Percentiles rank a stretch among this genome's conserved stretches.
Evolutionary conservation across 1,140 invertebrate species (phyloP).

Genomic region (Zaprionus africanus): DNA sequence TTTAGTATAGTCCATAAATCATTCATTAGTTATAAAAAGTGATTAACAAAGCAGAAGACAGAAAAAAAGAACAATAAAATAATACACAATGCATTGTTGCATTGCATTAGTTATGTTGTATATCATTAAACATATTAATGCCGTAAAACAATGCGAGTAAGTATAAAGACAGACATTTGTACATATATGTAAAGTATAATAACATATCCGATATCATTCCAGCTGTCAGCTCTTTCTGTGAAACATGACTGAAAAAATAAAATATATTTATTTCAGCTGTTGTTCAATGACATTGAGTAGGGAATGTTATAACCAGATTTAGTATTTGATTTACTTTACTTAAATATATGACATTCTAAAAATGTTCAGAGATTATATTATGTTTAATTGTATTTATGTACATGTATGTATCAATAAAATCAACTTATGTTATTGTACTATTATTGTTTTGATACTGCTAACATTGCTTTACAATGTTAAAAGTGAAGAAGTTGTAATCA

Average conservation of each 20-base stretch:
- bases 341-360: no score
- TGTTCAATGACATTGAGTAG: neutral
- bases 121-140: neutral
- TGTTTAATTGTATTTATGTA: no score
- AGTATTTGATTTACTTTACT: no score
- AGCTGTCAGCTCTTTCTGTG: neutral
- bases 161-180: neutral
- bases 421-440: no score
- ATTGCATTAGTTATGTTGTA: neutral
- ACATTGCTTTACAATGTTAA: no score
- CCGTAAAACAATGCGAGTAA: neutral
- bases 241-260: neutral
- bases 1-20: neutral
- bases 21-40: slow-evolving; percentile 2
- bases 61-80: neutral
- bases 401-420: no score
- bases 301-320: no score
- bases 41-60: neutral
- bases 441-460: no score
- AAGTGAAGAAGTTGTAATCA: no score
- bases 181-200: neutral
- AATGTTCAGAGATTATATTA: no score
- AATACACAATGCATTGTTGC: neutral
- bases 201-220: neutral
- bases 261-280: neutral